Evolutionary conservation across 2,888 invertebrate genomes (phyloP), one percentile per base, ranked within the genome.

Genomic region (Cenopis cana): DNA sequence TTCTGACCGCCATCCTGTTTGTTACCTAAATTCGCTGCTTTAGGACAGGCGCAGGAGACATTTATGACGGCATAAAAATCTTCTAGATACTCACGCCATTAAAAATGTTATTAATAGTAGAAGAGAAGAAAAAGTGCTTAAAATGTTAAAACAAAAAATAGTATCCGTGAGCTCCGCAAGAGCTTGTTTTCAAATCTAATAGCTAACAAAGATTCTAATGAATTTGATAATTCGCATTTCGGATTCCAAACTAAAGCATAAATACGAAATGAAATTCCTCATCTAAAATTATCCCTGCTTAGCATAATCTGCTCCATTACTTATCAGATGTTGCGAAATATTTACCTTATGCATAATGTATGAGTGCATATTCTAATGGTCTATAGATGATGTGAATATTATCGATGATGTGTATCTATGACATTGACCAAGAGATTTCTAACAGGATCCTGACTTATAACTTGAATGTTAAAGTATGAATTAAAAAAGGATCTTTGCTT

Each of bases 371-470:
- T 64, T 55, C 41, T 12, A 36, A 62, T 69, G 56, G 12, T 8
- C 18, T 41, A 38, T 14, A 24, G 29, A 12, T 59, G 57, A 24
- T 50, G 64, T 11, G 24, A 24, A 29, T 41, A 18, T 55, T 52
- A 14, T n/a, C n/a, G n/a, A n/a, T n/a, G n/a, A 54, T 62, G n/a
- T 17, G 18, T 20, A 54, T 3, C 69, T 49, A 14, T 69, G 69
- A 69, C 69, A 65, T 69, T 69, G 69, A 69, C 69, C 69, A 20
- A 65, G 69, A 69, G 64, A 54, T 69, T 69, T 69, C 64, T 69
- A 65, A 33, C 57, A 64, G 64, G 64, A 69, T 69, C 24, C 12
- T 46, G 3, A 20, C 8, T 18, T 12, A 56, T 3, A 3, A 4
- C 12, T 41, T 46, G 46, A 46, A 46, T 46, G 24, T 20, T 60